Evolutionary conservation across 2,888 invertebrate genomes (phyloP), one percentile per base, ranked within the genome.

Genomic region (Steinernema carpocapsae): DNA sequence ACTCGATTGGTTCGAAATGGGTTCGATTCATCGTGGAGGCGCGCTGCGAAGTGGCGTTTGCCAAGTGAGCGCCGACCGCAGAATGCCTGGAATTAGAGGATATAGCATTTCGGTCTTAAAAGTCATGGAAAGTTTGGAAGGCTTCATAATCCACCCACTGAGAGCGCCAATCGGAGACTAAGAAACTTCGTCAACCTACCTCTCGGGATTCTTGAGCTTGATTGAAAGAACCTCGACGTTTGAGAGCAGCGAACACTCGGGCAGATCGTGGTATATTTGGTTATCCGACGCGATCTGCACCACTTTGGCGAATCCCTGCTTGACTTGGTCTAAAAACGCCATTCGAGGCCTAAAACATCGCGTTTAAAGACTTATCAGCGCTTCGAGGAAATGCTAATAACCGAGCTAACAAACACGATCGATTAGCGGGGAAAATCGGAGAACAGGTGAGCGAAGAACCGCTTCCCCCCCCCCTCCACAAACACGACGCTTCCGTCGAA

Each of bases 261-360:
- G 80, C 19, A 80, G 79, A 29, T 82, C 82, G 56, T 74, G 59
- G 72, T 82, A 80, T 19, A 80, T 74, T 19, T 77, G 78, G 64
- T 48, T 73, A 46, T 82, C 82, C 14, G 78, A 74, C 10, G 80
- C 79, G 24, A 76, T 73, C 59, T 80, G 80, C 6, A 80, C 74
- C 12, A 76, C 80, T 46, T 82, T 80, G 42, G 82, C 82, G 51
- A 80, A 74, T 45, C 78, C 78, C 43, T 76, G 74, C 51, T 72
- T 73, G 24, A 81, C 77, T 37, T 82, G 77, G 29, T 72, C 81
- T 64, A 79, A 42, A 26, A 76, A 59, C 26, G 71, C 45, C 51
- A 72, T 76, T 22, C 12, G 51, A 14, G 10, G 43, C 7, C 48
- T 48, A 19, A 48, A 48, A 48, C 4, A 19, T n/a, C 48, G n/a